phyloP scores from a whole-genome alignment of 2,888 invertebrate species.

The Schizotus pectinicornis region DNA sequence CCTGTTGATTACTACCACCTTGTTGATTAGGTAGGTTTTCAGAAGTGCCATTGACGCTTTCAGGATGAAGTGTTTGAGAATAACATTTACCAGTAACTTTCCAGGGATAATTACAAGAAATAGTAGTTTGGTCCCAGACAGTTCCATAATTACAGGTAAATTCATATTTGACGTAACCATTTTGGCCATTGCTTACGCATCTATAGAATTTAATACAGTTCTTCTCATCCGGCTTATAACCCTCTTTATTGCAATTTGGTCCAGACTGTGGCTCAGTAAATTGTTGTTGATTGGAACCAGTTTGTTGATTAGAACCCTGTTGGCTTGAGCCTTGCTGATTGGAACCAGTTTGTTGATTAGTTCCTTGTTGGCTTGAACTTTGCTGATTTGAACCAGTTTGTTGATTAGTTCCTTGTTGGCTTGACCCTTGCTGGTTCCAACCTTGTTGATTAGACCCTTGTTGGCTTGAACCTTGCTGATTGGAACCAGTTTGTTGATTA shows the following conservation, averaged over 20 bases:
- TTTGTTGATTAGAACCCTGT: slow-evolving; percentile 17
- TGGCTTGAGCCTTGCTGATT: slow-evolving; percentile 19
- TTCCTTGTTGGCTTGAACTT: too few relatives aligned
- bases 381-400: slow-evolving; percentile 27
- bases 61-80: neutral
- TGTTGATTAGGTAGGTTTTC: slow-evolving; percentile 23
- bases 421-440: slow-evolving; percentile 24
- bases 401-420: slow-evolving; percentile 18
- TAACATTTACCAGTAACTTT: slow-evolving; percentile 52
- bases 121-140: slow-evolving; percentile 71
- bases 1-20: slow-evolving; percentile 2
- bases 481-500: slow-evolving; percentile 24
- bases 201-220: slow-evolving; percentile 77
- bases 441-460: slow-evolving; percentile 17
- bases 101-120: slow-evolving; percentile 74
- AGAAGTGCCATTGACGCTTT: neutral
- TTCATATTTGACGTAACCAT: slow-evolving; percentile 67
- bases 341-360: too few relatives aligned
- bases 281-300: slow-evolving; percentile 39
- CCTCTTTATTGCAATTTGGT: slow-evolving; percentile 64
- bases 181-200: slow-evolving; percentile 68
- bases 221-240: slow-evolving; percentile 69
- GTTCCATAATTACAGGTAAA: slow-evolving; percentile 77
- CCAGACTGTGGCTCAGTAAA: slow-evolving; percentile 45
- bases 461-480: slow-evolving; percentile 49